These are phyloP conservation scores for Coptodon rendalli DNA, from an alignment of 2,113 vertebrate species.

Conservation along the genomic window DNA sequence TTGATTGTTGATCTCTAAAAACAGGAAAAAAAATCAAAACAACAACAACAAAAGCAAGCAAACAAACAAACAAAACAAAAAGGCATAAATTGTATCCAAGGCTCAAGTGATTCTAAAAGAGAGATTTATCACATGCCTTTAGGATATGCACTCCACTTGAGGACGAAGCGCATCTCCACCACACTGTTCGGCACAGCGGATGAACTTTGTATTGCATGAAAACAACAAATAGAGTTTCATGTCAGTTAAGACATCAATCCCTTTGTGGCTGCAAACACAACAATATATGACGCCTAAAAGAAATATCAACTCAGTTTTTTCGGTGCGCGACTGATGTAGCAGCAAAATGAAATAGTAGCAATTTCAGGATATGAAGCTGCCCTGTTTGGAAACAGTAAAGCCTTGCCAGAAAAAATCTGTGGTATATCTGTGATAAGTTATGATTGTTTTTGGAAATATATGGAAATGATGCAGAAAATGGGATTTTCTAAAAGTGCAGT, in stretches of 20 bases:
- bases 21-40: neutral
- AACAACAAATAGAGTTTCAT: neutral
- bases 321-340: neutral
- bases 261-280: neutral
- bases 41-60: neutral
- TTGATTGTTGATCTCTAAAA: neutral
- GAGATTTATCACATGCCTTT: neutral
- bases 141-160: neutral
- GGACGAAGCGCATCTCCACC: neutral
- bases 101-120: neutral
- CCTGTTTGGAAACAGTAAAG: neutral
- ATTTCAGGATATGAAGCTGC: neutral
- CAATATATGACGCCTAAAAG: neutral
- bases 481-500: neutral
- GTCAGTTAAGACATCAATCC: neutral
- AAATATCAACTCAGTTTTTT: neutral
- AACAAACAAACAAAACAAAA: neutral
- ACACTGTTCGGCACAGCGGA: neutral
- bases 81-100: neutral
- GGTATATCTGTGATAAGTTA: neutral
- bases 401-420: no score
- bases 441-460: neutral
- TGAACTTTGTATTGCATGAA: neutral
- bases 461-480: neutral
- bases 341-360: neutral